Evolutionary conservation across 2,888 invertebrate genomes (phyloP).

Genomic region (Aelia acuminata): DNA sequence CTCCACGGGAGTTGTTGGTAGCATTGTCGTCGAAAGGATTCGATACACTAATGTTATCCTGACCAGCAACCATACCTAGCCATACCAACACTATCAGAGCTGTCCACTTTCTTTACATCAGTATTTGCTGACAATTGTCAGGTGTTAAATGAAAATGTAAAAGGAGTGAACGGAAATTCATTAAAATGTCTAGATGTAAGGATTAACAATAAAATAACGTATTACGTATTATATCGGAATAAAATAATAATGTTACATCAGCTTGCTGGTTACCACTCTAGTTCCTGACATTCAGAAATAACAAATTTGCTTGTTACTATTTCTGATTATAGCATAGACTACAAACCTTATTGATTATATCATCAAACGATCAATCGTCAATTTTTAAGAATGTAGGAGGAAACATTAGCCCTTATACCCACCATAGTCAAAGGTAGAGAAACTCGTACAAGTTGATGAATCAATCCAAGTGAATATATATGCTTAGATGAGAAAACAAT

Average conservation of each 20-base stretch:
- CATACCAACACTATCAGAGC: slow-evolving; percentile 61
- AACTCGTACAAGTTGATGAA: no score
- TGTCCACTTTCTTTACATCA: not conserved
- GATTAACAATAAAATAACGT: not conserved
- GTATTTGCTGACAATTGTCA: slow-evolving; percentile 21
- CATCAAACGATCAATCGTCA: not conserved
- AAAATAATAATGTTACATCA: not conserved
- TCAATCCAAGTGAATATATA: no score
- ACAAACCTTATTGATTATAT: not conserved
- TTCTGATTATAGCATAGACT: not conserved
- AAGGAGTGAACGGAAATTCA: slow-evolving; percentile 3
- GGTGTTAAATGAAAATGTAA: not conserved
- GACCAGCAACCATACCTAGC: slow-evolving; percentile 69
- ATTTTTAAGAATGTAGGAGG: not conserved
- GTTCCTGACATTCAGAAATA: not conserved
- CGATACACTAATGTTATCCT: slow-evolving; percentile 87
- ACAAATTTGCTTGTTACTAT: not conserved
- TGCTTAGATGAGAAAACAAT: not conserved
- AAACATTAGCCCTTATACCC: not conserved
- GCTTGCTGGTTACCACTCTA: slow-evolving; percentile 61
- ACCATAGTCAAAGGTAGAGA: not conserved
- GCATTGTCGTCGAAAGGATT: slow-evolving; percentile 88
- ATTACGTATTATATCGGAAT: not conserved
- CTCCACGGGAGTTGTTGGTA: slow-evolving; percentile 70
- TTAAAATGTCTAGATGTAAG: not conserved